Base-by-base conservation (phyloP, 2,888 invertebrate species). In the Synergus laeviventris region DNA sequence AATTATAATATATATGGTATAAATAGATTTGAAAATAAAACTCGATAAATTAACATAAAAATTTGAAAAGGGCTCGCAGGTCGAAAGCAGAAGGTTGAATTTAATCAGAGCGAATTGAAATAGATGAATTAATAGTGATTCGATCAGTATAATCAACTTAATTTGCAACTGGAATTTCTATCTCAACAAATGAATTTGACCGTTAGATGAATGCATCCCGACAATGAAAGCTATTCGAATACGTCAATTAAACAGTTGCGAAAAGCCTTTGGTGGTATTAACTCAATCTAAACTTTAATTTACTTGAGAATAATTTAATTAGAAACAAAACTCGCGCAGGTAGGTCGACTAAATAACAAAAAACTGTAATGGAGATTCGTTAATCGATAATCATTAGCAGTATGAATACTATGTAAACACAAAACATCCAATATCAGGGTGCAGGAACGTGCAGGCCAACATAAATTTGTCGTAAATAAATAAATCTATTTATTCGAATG, bases 391-490 rank as follows among this genome's bases (percentile, higher is more conserved):
- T 88, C 87, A 86, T 87, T 86, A 88, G 88, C 88, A 86, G 82
- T 79, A 77, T 76, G 83, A 81, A 76, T 82, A 82, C 85, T 84
- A 84, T 84, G 86, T 85, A 87, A 88, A 88, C 85, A 84, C 84
- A 83, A 86, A 86, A 89, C 87, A 85, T 88, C 86, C 85, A 86
- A 86, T 86, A 83, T 82, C 81, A 81, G 83, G 81, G 83, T 82
- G 82, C 82, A 80, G 78, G 79, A 78, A 82, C 82, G 81, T 82
- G 82, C 81, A 81, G 81, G 82, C 81, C 79, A 80, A 84, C 87
- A 87, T 88, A 87, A 88, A 87, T 88, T 88, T 86, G 87, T 86
- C 86, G 87, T 87, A 87, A 88, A 88, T 88, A 88, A 88, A 88
- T 88, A 88, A 88, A 88, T 88, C 87, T 87, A 86, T 88, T 88